These are phyloP conservation scores for Collichthys lucidus DNA, from an alignment of 2,113 vertebrate genomes.

Conservation along the genomic window DNA sequence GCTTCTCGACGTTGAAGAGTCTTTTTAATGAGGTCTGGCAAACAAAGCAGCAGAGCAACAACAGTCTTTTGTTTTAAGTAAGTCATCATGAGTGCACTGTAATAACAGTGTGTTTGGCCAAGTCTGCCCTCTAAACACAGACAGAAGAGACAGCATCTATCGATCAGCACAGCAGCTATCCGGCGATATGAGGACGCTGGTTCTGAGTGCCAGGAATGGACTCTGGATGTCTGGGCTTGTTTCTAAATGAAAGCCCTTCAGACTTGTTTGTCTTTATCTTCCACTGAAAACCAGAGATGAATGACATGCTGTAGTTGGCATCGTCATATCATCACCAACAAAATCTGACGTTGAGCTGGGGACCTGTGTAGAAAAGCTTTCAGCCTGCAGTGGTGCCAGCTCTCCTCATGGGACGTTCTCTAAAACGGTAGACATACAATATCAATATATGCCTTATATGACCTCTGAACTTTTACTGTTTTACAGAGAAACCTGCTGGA, in stretches of 20 bases:
- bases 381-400: not conserved
- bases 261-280: not conserved
- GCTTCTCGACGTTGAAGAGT: not conserved
- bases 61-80: not conserved
- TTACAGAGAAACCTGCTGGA: slow-evolving; percentile 96
- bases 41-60: not conserved
- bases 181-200: not conserved
- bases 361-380: not conserved
- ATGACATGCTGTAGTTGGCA: not conserved
- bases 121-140: not conserved
- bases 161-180: not conserved
- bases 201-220: not conserved
- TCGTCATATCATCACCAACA: not conserved
- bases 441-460: slow-evolving; percentile 4
- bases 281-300: not conserved
- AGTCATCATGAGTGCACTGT: not conserved
- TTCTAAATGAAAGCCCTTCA: not conserved
- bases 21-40: not conserved
- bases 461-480: slow-evolving; percentile 52
- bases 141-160: not conserved
- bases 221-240: not conserved
- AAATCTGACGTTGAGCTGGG: not conserved
- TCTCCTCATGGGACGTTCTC: not conserved
- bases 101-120: not conserved
- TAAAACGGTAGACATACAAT: not conserved